Conservation (phyloP, 2,888 invertebrate genomes). For the Lasioglossum vierecki region DNA sequence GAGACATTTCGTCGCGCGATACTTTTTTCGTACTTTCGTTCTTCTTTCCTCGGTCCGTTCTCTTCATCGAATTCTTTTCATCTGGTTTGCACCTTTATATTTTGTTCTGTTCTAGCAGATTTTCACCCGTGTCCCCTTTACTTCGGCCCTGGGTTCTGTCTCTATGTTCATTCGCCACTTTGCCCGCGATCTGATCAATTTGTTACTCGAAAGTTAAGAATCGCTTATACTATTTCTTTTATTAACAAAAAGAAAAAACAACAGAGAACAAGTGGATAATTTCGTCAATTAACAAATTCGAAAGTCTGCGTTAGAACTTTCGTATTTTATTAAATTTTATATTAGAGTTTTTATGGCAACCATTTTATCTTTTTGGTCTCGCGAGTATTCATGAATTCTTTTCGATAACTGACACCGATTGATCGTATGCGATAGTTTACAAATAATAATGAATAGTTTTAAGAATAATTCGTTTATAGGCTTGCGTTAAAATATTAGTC, state of each 20-base stretch:
- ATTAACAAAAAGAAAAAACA: background rate
- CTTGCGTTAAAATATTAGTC: background rate
- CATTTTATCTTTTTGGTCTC: background rate
- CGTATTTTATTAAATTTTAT: background rate
- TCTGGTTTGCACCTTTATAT: background rate
- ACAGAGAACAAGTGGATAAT: background rate
- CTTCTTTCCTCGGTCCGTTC: conserved; percentile 55
- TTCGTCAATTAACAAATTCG: background rate
- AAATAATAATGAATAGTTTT: background rate
- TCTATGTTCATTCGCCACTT: background rate
- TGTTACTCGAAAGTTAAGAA: conserved; percentile 10
- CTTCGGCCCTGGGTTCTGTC: background rate
- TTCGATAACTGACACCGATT: background rate
- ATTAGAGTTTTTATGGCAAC: background rate
- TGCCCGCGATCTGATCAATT: background rate
- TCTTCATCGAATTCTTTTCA: conserved; percentile 18
- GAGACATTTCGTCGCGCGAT: conserved; percentile 74
- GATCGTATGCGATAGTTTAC: background rate
- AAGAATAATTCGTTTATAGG: background rate
- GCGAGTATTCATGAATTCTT: background rate
- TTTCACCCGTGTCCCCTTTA: background rate
- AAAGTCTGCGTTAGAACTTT: background rate
- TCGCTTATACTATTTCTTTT: background rate
- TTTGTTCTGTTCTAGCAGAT: background rate
- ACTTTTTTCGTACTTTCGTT: conserved; percentile 67